Conservation (phyloP, 37 sponge, comb jelly and placozoan species). For the Cladorhizidae sp. region DNA sequence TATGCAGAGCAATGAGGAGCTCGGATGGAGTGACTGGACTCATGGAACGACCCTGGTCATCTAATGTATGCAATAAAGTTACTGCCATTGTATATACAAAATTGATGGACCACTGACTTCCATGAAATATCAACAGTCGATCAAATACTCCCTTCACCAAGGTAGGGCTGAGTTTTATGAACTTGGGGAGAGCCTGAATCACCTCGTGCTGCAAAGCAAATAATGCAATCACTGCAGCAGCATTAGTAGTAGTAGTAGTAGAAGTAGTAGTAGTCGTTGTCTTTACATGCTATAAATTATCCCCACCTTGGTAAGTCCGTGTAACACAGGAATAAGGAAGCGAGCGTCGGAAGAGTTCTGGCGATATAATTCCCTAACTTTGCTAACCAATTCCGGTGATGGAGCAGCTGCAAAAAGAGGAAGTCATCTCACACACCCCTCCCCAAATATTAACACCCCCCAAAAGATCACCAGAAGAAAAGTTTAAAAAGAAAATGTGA, state of each 20-base stretch:
- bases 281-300: too few relatives aligned
- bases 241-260: neutral
- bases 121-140: slow-evolving; percentile 67
- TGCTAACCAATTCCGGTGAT: slow-evolving; percentile 72
- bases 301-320: slow-evolving; percentile 88
- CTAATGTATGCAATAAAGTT: slow-evolving; percentile 3
- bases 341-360: slow-evolving; percentile 83
- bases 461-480: too few relatives aligned
- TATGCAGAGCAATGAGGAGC: slow-evolving; percentile 93
- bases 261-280: neutral
- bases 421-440: too few relatives aligned
- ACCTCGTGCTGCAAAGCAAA: slow-evolving; percentile 71
- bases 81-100: neutral
- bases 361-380: slow-evolving; percentile 84
- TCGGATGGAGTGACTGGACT: slow-evolving; percentile 90
- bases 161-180: slow-evolving; percentile 82
- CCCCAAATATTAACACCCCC: too few relatives aligned
- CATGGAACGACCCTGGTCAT: slow-evolving; percentile 54
- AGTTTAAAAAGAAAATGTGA: too few relatives aligned
- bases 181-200: slow-evolving; percentile 83
- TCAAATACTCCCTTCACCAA: slow-evolving; percentile 90
- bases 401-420: slow-evolving; percentile 65
- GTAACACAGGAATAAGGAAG: slow-evolving; percentile 93
- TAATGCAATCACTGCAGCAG: neutral
- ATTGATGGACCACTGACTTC: slow-evolving; percentile 31